A percentile compares a stretch with the other conserved stretches of the same genome.
These are phyloP conservation scores for Aurelia coerulea DNA, from an alignment of 30 jellyfish, hydroid and myxozoan species.

Conservation along the genomic window DNA sequence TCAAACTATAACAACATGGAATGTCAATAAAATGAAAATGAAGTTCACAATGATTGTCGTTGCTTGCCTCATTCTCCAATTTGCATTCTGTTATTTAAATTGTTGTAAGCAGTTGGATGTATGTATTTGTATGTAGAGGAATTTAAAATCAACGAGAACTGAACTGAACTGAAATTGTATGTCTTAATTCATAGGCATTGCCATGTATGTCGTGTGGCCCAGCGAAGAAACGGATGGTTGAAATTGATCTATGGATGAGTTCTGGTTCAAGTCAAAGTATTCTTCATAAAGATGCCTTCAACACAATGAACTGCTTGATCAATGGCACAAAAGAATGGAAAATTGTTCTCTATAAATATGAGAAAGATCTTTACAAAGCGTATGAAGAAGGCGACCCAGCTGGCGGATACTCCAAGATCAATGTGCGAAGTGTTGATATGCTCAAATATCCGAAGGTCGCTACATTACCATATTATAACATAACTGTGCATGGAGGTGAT, in stretches of 20 bases:
- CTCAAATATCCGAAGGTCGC: slow-evolving; percentile 57
- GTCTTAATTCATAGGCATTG: slow-evolving; percentile 18
- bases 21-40: no score
- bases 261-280: slow-evolving; percentile 77
- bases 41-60: no score
- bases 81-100: no score
- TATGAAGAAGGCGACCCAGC: slow-evolving; percentile 52
- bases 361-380: slow-evolving; percentile 60
- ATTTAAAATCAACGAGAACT: no score
- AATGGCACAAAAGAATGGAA: slow-evolving; percentile 93
- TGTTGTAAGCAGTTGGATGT: no score
- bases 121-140: no score
- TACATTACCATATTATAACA: slow-evolving; percentile 65
- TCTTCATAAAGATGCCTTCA: slow-evolving; percentile 89
- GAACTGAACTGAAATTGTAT: no score
- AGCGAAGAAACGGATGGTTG: slow-evolving; percentile 70
- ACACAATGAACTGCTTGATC: slow-evolving; percentile 84
- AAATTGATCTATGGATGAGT: slow-evolving; percentile 91
- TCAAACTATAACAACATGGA: no score
- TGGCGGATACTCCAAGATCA: slow-evolving; percentile 83
- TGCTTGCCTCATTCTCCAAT: no score
- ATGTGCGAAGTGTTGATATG: slow-evolving; percentile 69
- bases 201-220: slow-evolving; percentile 91
- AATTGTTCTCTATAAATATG: slow-evolving; percentile 59
- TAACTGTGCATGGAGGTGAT: slow-evolving; percentile 78